A percentile compares a stretch with the other conserved stretches of the same genome.
Evolutionary conservation across 2,797 vertebrate genomes (phyloP).

Genomic region (Rhyacichthys aspro): DNA sequence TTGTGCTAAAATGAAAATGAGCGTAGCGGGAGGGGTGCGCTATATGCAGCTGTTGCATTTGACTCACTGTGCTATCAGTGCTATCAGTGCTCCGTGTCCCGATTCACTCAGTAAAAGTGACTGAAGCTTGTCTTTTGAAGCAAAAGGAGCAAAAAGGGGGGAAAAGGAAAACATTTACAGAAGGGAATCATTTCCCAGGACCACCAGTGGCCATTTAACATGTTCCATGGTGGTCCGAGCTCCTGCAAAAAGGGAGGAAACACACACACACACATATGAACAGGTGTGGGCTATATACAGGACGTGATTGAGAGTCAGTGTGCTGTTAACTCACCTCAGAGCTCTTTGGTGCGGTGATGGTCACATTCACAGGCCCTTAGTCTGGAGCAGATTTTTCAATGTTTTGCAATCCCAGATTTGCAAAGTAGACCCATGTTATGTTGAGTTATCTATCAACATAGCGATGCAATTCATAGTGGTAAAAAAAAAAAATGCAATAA

Average conservation of each 20-base stretch:
- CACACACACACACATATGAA: slow-evolving; percentile 9
- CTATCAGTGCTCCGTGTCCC: slow-evolving; percentile 15
- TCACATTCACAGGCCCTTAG: no score
- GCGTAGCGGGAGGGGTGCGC: slow-evolving; percentile 15
- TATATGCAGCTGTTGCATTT: slow-evolving; percentile 39
- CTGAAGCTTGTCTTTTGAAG: slow-evolving; percentile 43
- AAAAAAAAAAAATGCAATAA: no score
- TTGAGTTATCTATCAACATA: no score
- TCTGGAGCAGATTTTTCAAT: no score
- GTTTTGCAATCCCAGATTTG: no score
- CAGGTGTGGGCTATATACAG: slow-evolving; percentile 58
- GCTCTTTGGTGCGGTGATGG: slow-evolving; percentile 33
- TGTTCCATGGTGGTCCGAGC: slow-evolving; percentile 68
- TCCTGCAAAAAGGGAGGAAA: slow-evolving; percentile 27
- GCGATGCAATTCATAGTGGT: no score
- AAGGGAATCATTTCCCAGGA: slow-evolving; percentile 63
- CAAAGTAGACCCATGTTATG: no score
- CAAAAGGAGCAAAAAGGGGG: slow-evolving; percentile 22
- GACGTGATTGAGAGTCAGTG: slow-evolving; percentile 67
- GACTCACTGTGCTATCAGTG: slow-evolving; percentile 19
- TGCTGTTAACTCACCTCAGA: slow-evolving; percentile 61
- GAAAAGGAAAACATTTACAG: slow-evolving; percentile 48
- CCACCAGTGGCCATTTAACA: slow-evolving; percentile 58
- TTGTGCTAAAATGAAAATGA: slow-evolving; percentile 53
- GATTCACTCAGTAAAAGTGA: slow-evolving; percentile 27